phyloP scores from a whole-genome alignment of 1,140 invertebrate genomes.

The Drosophila virilis region DNA sequence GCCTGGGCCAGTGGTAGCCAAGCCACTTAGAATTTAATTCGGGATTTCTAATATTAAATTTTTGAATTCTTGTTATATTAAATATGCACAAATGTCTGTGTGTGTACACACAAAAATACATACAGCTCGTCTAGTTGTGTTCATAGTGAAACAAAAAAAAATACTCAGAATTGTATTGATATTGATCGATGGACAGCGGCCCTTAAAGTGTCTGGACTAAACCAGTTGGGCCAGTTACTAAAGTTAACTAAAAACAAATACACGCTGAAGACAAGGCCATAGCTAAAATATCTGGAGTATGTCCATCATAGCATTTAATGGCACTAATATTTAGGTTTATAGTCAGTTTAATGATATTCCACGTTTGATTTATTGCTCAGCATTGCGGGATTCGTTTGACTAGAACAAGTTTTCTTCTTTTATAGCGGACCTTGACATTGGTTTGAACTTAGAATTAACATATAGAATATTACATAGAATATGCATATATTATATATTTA shows the following conservation, averaged over 20 bases:
- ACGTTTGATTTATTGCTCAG: constrained; percentile 37
- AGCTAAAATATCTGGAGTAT: background rate
- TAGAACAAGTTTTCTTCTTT: constrained; percentile 43
- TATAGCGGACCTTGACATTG: constrained; percentile 14
- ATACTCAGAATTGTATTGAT: background rate
- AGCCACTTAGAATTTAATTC: constrained; percentile 39
- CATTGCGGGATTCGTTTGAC: constrained; percentile 24
- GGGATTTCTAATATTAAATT: constrained; percentile 53
- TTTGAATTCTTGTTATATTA: constrained; percentile 42
- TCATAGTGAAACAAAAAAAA: background rate
- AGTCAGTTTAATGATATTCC: background rate
- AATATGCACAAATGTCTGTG: constrained; percentile 40
- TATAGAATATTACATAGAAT: constrained; percentile 12
- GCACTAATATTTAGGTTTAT: background rate
- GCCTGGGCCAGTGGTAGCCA: constrained; percentile 24
- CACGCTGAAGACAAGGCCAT: background rate
- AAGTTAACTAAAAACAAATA: background rate
- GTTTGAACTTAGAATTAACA: constrained; percentile 31
- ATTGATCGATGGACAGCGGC: constrained; percentile 2
- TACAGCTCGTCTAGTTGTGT: background rate
- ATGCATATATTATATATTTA: constrained; percentile 9
- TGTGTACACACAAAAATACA: background rate
- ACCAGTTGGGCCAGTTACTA: constrained; percentile 6
- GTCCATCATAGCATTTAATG: background rate
- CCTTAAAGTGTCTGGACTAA: constrained; percentile 4